These are phyloP conservation scores for Triplophysa dalaica DNA, from an alignment of 2,113 vertebrate species.

Conservation along the genomic window DNA sequence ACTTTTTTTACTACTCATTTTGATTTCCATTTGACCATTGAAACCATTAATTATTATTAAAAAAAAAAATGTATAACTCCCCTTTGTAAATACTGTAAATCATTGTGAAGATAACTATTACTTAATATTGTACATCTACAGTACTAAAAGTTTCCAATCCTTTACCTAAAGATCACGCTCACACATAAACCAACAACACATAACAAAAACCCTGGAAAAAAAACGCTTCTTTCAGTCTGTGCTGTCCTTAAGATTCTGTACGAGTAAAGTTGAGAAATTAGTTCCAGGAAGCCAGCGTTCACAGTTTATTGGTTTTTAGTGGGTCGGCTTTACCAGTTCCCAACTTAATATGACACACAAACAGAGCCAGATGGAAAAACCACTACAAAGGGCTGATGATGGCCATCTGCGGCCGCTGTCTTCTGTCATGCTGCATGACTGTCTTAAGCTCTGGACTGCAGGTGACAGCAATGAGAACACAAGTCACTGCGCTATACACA, in stretches of 20 bases:
- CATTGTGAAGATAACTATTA: no score
- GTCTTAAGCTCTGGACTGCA: constrained; percentile 1
- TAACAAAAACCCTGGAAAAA: not conserved
- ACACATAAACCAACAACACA: not conserved
- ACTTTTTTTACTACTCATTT: no score
- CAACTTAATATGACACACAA: constrained; percentile 35
- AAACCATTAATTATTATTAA: no score
- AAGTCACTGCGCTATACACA: not conserved
- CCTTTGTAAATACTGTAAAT: no score
- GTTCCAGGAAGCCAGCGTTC: constrained; percentile 51
- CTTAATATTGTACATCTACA: no score
- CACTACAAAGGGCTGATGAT: constrained; percentile 56
- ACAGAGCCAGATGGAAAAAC: constrained; percentile 55
- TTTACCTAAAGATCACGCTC: no score
- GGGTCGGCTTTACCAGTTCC: constrained; percentile 33
- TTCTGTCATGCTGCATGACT: constrained; percentile 49
- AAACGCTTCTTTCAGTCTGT: constrained; percentile 22
- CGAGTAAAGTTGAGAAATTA: constrained; percentile 31
- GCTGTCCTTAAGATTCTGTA: constrained; percentile 39
- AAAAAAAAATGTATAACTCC: no score
- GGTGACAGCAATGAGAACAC: not conserved
- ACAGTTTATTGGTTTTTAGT: constrained; percentile 47
- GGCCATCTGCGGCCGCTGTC: constrained; percentile 52
- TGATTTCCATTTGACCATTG: no score
- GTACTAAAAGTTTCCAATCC: no score